Conservation (phyloP, 2,113 vertebrate species). For the Heteronetta atricapilla region DNA sequence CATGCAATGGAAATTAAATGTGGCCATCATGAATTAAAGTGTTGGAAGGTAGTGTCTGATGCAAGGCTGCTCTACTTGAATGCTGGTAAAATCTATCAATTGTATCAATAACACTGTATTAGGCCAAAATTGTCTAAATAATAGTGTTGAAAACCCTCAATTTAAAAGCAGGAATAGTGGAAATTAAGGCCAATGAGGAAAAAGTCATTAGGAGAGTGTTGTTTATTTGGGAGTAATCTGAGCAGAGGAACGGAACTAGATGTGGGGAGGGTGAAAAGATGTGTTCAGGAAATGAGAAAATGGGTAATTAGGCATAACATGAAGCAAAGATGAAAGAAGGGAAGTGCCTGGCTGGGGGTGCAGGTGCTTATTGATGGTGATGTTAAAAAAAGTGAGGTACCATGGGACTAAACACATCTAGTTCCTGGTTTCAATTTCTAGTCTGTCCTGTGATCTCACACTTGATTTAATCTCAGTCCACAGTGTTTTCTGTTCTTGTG, state of each 20-base stretch:
- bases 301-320: not conserved
- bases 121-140: not conserved
- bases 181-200: not conserved
- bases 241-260: not conserved
- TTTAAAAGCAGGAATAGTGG: not conserved
- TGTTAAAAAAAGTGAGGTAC: not conserved
- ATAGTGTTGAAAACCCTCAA: not conserved
- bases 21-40: not conserved
- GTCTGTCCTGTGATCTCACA: not conserved
- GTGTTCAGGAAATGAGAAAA: not conserved
- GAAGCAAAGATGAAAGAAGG: not conserved
- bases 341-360: not conserved
- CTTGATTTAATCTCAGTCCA: not conserved
- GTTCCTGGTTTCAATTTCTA: not conserved
- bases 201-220: not conserved
- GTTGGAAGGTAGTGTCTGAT: not conserved
- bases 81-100: not conserved
- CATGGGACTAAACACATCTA: not conserved
- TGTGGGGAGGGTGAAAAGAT: not conserved
- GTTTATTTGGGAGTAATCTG: not conserved
- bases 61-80: not conserved
- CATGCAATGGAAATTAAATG: not conserved
- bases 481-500: not conserved
- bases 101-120: not conserved
- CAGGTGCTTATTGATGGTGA: accelerated